Conservation (phyloP, 2,888 invertebrate species). For the Heliconius cydno region DNA sequence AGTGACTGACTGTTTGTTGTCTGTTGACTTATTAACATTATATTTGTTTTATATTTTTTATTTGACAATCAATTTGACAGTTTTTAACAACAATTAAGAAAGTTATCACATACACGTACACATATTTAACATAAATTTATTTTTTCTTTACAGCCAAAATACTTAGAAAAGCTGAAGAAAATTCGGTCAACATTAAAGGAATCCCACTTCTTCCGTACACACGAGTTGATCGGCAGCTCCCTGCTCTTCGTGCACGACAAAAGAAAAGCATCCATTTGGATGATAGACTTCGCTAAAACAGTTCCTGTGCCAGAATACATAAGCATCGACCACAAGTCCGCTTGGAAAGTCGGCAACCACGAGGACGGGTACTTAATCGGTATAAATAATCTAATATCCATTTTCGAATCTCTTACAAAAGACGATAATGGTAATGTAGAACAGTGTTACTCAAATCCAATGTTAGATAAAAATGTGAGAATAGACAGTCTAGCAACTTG, state of each 20-base stretch:
- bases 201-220: slow-evolving; percentile 94
- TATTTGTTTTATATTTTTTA: no score
- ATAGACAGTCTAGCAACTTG: slow-evolving; percentile 77
- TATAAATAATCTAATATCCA: slow-evolving; percentile 93
- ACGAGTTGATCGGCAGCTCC: slow-evolving; percentile 97
- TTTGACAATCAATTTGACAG: no score
- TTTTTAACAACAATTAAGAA: no score
- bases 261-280: slow-evolving; percentile 94
- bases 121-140: neutral
- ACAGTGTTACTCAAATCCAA: slow-evolving; percentile 65
- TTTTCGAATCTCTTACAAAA: slow-evolving; percentile 87
- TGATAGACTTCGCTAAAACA: slow-evolving; percentile 99
- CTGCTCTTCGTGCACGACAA: slow-evolving; percentile 97
- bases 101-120: neutral
- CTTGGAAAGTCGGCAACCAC: slow-evolving; percentile 97
- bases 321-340: slow-evolving; percentile 89
- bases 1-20: no score
- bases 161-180: slow-evolving; percentile 92
- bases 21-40: no score
- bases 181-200: slow-evolving; percentile 92
- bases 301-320: slow-evolving; percentile 89
- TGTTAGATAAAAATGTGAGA: slow-evolving; percentile 69
- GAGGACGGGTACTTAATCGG: slow-evolving; percentile 98
- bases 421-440: slow-evolving; percentile 75
- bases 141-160: slow-evolving; percentile 85